Conservation (phyloP, 2,113 vertebrate species). For the Colossoma macropomum region DNA sequence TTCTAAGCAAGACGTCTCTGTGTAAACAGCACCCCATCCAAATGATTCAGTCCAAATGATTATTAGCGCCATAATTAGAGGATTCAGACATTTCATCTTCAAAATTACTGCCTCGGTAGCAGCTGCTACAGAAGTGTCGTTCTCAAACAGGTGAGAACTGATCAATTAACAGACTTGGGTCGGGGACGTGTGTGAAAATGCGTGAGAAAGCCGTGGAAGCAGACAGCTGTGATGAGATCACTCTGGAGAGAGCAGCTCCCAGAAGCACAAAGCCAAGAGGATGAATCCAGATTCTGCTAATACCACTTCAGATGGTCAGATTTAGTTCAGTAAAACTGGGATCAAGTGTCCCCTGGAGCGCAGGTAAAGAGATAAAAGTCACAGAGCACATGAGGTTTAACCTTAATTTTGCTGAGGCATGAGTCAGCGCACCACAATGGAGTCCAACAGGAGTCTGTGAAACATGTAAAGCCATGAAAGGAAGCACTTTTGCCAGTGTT, state of each 20-base stretch:
- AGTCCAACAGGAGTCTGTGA: neutral
- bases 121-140: neutral
- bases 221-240: neutral
- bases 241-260: neutral
- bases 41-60: neutral
- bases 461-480: neutral
- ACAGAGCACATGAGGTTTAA: neutral
- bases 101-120: neutral
- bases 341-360: neutral
- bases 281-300: slow-evolving; percentile 2
- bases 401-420: neutral
- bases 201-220: neutral
- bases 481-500: too few relatives aligned
- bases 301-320: neutral
- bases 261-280: neutral
- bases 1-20: neutral
- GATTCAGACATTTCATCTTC: neutral
- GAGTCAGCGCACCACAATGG: neutral
- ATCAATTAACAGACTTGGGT: neutral
- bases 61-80: neutral
- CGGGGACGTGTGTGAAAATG: neutral
- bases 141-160: neutral
- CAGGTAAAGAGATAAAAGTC: neutral
- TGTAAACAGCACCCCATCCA: neutral
- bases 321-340: neutral